These are phyloP conservation scores for Macrotis lagotis DNA, from an alignment of 2,113 vertebrate genomes.

Conservation along the genomic window DNA sequence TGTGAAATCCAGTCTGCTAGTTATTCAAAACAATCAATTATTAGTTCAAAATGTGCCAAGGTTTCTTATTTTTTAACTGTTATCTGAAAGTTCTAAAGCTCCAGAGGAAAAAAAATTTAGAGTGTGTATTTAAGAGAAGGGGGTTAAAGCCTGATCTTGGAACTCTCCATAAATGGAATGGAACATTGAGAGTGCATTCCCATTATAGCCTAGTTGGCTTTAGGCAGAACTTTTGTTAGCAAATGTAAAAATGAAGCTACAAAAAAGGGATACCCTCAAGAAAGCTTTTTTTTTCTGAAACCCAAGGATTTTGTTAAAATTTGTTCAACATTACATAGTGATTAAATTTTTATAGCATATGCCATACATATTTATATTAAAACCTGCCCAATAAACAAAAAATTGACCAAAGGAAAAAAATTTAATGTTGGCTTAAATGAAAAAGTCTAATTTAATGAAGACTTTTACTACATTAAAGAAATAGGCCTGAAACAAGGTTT, in stretches of 20 bases:
- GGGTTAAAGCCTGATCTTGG: background rate
- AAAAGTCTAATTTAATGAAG: slow-evolving; percentile 26
- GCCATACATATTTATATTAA: background rate
- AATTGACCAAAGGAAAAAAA: slow-evolving; percentile 28
- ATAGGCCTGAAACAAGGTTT: background rate
- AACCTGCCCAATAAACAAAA: slow-evolving; percentile 8
- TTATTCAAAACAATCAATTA: background rate
- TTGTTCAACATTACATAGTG: background rate
- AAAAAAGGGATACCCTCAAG: background rate
- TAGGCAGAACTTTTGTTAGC: background rate
- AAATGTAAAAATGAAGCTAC: too few relatives aligned
- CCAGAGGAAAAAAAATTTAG: slow-evolving; percentile 27
- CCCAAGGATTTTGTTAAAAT: background rate
- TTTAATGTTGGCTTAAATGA: background rate
- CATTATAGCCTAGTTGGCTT: background rate
- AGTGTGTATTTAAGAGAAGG: background rate
- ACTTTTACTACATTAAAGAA: background rate
- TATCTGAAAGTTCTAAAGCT: background rate
- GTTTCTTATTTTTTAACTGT: background rate
- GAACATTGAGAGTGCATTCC: background rate
- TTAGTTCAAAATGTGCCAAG: slow-evolving; percentile 27
- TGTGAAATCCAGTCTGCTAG: background rate
- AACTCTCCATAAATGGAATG: background rate
- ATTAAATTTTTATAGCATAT: background rate
- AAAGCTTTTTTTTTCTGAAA: background rate